These are phyloP conservation scores for Gavia stellata DNA, from an alignment of 2,113 vertebrate species.

Conservation along the genomic window DNA sequence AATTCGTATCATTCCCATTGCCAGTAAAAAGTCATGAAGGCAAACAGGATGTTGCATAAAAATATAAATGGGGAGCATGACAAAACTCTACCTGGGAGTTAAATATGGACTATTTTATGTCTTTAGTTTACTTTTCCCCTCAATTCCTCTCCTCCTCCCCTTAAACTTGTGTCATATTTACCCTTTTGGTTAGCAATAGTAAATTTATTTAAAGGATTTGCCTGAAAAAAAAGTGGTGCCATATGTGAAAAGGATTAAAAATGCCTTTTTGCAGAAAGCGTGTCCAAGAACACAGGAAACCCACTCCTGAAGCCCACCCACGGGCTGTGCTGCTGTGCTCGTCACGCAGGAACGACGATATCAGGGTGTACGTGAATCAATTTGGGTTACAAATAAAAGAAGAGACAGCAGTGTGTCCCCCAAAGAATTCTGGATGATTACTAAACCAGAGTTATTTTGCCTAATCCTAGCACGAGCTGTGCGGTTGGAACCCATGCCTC, in stretches of 20 bases:
- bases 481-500: neutral
- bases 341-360: accelerated
- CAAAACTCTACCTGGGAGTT: neutral
- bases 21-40: neutral
- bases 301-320: neutral
- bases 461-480: neutral
- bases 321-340: neutral
- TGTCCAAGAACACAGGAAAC: neutral
- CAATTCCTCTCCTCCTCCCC: neutral
- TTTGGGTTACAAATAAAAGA: neutral
- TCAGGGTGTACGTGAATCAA: accelerated
- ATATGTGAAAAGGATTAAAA: neutral
- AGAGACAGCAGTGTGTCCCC: neutral
- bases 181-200: neutral
- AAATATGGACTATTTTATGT: neutral
- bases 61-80: neutral
- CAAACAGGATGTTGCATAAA: neutral
- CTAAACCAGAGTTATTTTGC: neutral
- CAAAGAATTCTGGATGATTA: neutral
- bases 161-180: neutral
- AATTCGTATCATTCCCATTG: neutral
- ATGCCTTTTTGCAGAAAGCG: neutral
- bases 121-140: neutral
- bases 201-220: neutral
- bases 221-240: neutral